Evolutionary conservation across 2,888 invertebrate species (phyloP).

Genomic region (Erebia aethiops): DNA sequence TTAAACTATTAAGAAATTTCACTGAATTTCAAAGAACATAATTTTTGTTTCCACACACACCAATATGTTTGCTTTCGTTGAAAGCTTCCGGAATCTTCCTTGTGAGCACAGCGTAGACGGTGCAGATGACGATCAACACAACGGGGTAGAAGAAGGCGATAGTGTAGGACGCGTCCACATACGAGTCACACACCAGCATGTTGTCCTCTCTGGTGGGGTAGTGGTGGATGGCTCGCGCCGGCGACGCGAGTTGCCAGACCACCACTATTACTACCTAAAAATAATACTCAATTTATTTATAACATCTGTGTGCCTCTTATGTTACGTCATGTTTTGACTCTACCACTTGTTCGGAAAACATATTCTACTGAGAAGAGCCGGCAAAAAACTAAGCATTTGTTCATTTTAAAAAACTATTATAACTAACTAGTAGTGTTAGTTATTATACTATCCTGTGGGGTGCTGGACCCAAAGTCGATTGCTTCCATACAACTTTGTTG

Average conservation of each 20-base stretch:
- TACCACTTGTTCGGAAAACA: no score
- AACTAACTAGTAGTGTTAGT: no score
- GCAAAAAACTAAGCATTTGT: no score
- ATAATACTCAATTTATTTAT: no score
- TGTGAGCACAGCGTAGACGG: constrained; percentile 96
- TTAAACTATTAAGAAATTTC: background rate
- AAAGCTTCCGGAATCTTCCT: constrained; percentile 98
- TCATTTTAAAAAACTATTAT: no score
- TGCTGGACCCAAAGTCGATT: no score
- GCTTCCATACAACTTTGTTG: no score
- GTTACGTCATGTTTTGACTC: no score
- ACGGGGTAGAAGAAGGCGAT: constrained; percentile 97
- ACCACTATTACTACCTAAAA: constrained; percentile 89
- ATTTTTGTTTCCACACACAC: constrained; percentile 67
- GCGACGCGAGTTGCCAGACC: constrained; percentile 95
- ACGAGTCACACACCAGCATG: constrained; percentile 94
- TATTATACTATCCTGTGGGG: no score
- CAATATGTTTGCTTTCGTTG: constrained; percentile 98
- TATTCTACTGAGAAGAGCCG: no score
- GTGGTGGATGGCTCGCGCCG: constrained; percentile 94
- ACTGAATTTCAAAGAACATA: background rate
- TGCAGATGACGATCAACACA: constrained; percentile 93
- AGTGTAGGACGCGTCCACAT: constrained; percentile 96
- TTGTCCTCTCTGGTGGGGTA: constrained; percentile 95
- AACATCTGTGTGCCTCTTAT: no score